Evolutionary conservation across 2,113 vertebrate genomes (phyloP), one percentile per base, ranked within the genome.

Genomic region (Proteles cristata): DNA sequence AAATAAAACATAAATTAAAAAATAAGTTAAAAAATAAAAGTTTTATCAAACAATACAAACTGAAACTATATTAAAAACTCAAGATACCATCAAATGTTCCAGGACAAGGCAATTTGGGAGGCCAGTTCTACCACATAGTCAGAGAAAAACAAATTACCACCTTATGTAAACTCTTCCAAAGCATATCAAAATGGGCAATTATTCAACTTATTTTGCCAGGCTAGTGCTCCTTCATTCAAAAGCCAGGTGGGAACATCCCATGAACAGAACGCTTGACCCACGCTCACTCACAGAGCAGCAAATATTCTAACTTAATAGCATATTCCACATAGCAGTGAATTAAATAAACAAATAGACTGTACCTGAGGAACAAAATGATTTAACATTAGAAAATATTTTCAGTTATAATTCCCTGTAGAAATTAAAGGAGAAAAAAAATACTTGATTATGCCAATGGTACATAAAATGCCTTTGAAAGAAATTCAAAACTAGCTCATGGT

Each of bases 291-390:
- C 17, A 94, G 5, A 94, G 33, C 53, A 97, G 69, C 63, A 94
- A 87, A 94, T 88, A 90, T 80, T 94, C 83, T 92, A 94, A 96
- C 80, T 92, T 94, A 94, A 96, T 83, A 92, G 53, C 26, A 82
- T 85, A 84, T 74, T 94, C 84, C 92, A 66, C 35, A 90, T 69
- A 90, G n/a, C 69, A 80, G n/a, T 86, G 82, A 93, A 86, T 89
- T 82, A 93, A 98, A 90, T 90, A 63, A 97, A 84, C 43, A 96
- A 94, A 85, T 21, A 92, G 25, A 35, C 58, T 73, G 50, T 92
- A 15, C 76, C 33, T 86, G 86, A 86, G 39, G 28, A 79, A 93
- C 69, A 91, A 66, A 97, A 91, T 90, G 80, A 83, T 66, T 94
- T 94, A 68, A 92, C 43, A 74, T 95, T 92, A 93, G 69, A 93